Conservation (phyloP, 2,888 invertebrate genomes). For the Philereme transversata region DNA sequence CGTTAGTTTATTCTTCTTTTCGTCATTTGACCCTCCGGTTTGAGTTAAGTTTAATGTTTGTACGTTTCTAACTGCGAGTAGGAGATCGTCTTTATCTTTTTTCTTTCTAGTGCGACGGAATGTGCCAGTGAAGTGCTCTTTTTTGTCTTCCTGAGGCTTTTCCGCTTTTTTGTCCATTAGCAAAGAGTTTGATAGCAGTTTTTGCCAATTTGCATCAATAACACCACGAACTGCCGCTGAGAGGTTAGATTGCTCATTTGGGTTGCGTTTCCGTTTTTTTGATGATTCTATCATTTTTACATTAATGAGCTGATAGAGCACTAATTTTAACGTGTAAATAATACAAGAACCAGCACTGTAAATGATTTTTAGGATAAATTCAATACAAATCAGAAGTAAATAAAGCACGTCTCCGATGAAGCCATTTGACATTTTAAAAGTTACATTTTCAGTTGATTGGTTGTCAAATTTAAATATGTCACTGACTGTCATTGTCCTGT, state of each 20-base stretch:
- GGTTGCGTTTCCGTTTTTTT: constrained; percentile 62
- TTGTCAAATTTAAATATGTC: not conserved
- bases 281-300: constrained; percentile 69
- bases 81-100: constrained; percentile 32
- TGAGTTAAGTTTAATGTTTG: constrained; percentile 47
- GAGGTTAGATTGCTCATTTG: constrained; percentile 56
- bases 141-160: constrained; percentile 52
- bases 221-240: constrained; percentile 57
- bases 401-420: constrained; percentile 50
- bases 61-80: constrained; percentile 44
- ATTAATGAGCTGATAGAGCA: constrained; percentile 50
- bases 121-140: constrained; percentile 61
- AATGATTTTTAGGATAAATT: constrained; percentile 57
- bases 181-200: constrained; percentile 61
- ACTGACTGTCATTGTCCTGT: not conserved
- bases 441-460: not conserved
- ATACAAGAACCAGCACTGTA: constrained; percentile 44
- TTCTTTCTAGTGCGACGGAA: constrained; percentile 66
- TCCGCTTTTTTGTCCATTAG: constrained; percentile 65
- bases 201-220: constrained; percentile 78
- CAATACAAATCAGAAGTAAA: constrained; percentile 59
- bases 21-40: constrained; percentile 17
- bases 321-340: constrained; percentile 44
- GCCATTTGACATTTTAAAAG: constrained; percentile 62
- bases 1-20: constrained; percentile 67